A percentile compares a stretch with the other conserved stretches of the same genome.
phyloP scores from a whole-genome alignment of 2,113 vertebrate genomes.

The Paratilapia polleni region DNA sequence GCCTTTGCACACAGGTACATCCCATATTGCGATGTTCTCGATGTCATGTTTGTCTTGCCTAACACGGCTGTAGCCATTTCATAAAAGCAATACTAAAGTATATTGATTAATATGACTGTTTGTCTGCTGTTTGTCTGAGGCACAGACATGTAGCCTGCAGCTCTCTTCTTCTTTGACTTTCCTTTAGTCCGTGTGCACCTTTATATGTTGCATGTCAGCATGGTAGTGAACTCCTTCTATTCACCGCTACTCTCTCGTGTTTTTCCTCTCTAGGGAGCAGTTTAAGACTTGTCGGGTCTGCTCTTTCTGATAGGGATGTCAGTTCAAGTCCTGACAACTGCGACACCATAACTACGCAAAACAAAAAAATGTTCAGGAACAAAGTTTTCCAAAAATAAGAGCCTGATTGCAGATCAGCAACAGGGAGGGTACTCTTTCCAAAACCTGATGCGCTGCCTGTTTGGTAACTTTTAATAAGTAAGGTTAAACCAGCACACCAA shows the following conservation, averaged over 20 bases:
- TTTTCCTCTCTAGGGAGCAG: constrained; percentile 78
- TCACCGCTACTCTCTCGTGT: constrained; percentile 71
- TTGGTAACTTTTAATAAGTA: constrained; percentile 9
- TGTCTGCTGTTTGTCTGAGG: constrained; percentile 17
- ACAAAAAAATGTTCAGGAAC: constrained; percentile 22
- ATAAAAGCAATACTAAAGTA: constrained; percentile 70
- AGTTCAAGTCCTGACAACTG: constrained; percentile 61
- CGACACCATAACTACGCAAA: constrained; percentile 48
- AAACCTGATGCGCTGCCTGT: constrained; percentile 18
- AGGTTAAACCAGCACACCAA: background rate
- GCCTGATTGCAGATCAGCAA: constrained; percentile 28
- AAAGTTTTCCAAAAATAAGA: constrained; percentile 23
- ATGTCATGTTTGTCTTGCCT: constrained; percentile 12
- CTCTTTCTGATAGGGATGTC: constrained; percentile 79
- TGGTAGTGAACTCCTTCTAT: constrained; percentile 46
- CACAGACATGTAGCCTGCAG: background rate
- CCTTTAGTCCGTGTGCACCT: constrained; percentile 8
- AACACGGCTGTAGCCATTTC: background rate
- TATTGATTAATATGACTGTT: background rate
- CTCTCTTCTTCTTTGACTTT: background rate
- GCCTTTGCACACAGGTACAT: constrained; percentile 95
- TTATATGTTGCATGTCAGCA: constrained; percentile 42
- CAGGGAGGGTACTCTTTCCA: constrained; percentile 27
- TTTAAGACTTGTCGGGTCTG: constrained; percentile 82
- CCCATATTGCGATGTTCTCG: constrained; percentile 11